Conservation (phyloP, 2,888 invertebrate species). For the Pteria penguin region DNA sequence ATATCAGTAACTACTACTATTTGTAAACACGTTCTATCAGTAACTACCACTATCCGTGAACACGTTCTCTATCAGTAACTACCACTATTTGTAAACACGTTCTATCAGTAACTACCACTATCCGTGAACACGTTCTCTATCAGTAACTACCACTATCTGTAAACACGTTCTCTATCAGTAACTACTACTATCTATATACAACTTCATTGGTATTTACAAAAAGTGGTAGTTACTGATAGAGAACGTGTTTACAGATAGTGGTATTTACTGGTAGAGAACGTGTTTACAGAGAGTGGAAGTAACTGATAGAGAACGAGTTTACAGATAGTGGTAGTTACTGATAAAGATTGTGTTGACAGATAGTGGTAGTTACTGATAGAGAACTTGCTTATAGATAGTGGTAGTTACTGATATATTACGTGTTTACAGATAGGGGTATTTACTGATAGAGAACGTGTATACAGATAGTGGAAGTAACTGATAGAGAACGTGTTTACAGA, state of each 20-base stretch:
- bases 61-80: not conserved
- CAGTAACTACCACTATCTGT: conserved; percentile 77
- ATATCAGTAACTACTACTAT: not conserved
- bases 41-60: not conserved
- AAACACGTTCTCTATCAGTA: conserved; percentile 82
- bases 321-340: conserved; percentile 77
- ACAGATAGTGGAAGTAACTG: not conserved
- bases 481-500: not conserved
- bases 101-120: not conserved
- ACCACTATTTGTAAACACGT: not conserved
- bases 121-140: not conserved
- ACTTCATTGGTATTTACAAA: conserved; percentile 83
- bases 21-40: not conserved
- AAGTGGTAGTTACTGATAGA: conserved; percentile 98
- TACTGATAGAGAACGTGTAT: not conserved
- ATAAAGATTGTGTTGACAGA: not conserved
- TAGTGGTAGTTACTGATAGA: not conserved
- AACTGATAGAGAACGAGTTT: conserved; percentile 82
- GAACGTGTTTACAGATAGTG: conserved; percentile 90
- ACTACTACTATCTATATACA: conserved; percentile 86
- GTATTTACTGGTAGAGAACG: conserved; percentile 95
- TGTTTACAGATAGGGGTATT: not conserved
- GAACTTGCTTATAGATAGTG: not conserved
- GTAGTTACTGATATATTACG: not conserved
- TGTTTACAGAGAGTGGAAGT: conserved; percentile 86